phyloP scores from a whole-genome alignment of 2,888 invertebrate genomes.

The Asteroscopus sphinx region DNA sequence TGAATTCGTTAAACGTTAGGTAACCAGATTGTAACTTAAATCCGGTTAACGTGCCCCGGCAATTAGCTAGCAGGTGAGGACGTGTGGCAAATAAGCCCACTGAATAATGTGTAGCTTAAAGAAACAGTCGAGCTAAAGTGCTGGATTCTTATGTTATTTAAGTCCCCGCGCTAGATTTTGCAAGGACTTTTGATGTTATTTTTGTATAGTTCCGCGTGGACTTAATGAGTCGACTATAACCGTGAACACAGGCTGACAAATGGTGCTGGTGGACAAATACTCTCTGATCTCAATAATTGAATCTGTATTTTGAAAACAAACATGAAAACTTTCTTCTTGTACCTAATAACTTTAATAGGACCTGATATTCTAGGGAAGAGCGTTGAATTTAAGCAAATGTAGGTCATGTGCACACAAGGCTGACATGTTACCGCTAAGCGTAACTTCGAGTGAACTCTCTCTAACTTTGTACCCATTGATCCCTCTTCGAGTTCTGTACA shows the following conservation, averaged over 20 bases:
- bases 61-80: slow-evolving; percentile 81
- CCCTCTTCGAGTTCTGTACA: slow-evolving; percentile 1
- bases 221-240: neutral
- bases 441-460: slow-evolving; percentile 21
- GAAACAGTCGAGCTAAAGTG: slow-evolving; percentile 20
- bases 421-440: slow-evolving; percentile 13
- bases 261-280: too few species aligned
- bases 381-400: slow-evolving; percentile 7
- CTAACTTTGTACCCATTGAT: slow-evolving; percentile 27
- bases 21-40: slow-evolving; percentile 85
- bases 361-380: neutral
- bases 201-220: neutral
- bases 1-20: slow-evolving; percentile 83
- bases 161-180: slow-evolving; percentile 21
- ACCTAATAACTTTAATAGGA: neutral
- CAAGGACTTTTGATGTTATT: slow-evolving; percentile 4
- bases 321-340: neutral
- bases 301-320: slow-evolving; percentile 1
- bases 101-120: slow-evolving; percentile 50
- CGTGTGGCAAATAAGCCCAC: slow-evolving; percentile 70
- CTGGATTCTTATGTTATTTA: slow-evolving; percentile 10
- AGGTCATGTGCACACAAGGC: slow-evolving; percentile 11
- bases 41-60: slow-evolving; percentile 78
- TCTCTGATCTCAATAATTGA: neutral
- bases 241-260: neutral